Evolutionary conservation across 2,113 vertebrate genomes (phyloP).

Genomic region (Andinoacara biseriatus): DNA sequence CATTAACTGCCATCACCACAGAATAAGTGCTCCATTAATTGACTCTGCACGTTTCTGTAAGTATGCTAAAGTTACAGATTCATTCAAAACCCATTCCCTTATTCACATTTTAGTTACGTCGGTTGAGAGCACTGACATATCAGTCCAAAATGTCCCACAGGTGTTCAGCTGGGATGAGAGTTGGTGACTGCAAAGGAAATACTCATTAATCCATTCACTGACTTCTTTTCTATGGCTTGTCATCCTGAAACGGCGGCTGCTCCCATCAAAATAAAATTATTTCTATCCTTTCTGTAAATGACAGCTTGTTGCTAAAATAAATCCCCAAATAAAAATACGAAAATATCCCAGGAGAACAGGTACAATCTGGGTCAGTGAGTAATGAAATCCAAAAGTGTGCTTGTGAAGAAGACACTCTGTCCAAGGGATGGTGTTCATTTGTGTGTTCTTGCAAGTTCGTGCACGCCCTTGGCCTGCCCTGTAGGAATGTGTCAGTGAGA

Average conservation of each 20-base stretch:
- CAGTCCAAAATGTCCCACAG: not conserved
- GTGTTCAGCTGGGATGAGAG: not conserved
- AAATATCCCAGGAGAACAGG: not conserved
- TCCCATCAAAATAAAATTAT: not conserved
- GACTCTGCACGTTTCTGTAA: not conserved
- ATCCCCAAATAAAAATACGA: not conserved
- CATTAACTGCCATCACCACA: no score
- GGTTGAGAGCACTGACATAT: not conserved
- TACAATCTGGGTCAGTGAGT: conserved; percentile 35
- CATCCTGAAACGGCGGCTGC: not conserved
- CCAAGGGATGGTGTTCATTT: conserved; percentile 10
- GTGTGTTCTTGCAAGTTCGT: conserved; percentile 30
- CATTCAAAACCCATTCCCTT: not conserved
- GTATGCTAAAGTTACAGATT: not conserved
- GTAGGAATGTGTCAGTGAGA: conserved; percentile 54
- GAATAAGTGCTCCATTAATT: no score
- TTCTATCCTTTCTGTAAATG: not conserved
- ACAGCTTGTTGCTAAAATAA: conserved; percentile 4
- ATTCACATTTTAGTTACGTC: not conserved
- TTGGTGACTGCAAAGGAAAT: not conserved
- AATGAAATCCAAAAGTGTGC: conserved; percentile 20
- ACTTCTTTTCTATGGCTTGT: not conserved
- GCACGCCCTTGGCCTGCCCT: conserved; percentile 40
- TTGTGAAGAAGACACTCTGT: conserved; percentile 23
- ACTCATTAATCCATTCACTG: not conserved